phyloP scores from a whole-genome alignment of 2,888 invertebrate genomes.

The Metacarcinus magister region DNA sequence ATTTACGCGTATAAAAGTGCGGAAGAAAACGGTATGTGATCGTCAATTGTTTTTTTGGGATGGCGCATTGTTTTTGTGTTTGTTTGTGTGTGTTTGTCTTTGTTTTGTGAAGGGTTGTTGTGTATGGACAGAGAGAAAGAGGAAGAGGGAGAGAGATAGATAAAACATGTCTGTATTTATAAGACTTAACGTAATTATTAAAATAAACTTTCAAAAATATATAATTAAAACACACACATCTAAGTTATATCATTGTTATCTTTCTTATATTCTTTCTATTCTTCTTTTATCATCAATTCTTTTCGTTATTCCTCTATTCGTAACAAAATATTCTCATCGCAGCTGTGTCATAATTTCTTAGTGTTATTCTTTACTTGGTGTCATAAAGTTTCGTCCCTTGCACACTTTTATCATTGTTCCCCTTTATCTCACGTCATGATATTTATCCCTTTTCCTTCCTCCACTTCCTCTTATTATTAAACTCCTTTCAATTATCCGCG shows the following conservation, averaged over 20 bases:
- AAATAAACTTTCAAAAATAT: neutral
- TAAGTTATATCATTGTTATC: neutral
- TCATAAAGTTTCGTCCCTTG: neutral
- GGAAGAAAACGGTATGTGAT: neutral
- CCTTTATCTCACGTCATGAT: neutral
- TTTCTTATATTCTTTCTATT: neutral
- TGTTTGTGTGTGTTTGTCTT: neutral
- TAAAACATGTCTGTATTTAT: neutral
- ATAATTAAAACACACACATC: neutral
- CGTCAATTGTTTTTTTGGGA: neutral
- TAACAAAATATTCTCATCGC: neutral
- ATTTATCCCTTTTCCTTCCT: slow-evolving; percentile 33
- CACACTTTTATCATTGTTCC: neutral
- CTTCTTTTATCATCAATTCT: neutral
- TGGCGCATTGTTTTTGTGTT: neutral
- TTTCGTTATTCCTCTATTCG: neutral
- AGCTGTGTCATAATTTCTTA: neutral
- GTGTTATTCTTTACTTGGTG: neutral
- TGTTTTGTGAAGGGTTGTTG: neutral
- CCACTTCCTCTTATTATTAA: slow-evolving; percentile 6
- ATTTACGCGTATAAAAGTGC: neutral
- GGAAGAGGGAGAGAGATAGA: neutral
- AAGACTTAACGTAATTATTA: neutral
- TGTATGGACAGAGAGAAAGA: neutral
- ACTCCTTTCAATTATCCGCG: neutral